Evolutionary conservation across 2,113 vertebrate species (phyloP).

Genomic region (Uria lomvia): DNA sequence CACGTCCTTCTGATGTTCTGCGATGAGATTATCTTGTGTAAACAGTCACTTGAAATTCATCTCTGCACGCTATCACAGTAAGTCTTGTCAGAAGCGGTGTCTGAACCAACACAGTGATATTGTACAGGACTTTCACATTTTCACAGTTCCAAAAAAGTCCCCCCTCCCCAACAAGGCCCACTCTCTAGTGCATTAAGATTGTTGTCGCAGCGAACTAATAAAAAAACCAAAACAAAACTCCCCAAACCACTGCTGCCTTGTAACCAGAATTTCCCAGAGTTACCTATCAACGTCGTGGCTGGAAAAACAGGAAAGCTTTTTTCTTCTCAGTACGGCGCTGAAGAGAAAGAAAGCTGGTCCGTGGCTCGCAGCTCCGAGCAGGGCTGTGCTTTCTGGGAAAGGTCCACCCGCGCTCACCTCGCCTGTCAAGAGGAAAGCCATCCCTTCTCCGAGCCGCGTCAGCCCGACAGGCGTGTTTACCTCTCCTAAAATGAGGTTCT

Average conservation of each 20-base stretch:
- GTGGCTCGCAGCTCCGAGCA: not conserved
- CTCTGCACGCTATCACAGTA: not conserved
- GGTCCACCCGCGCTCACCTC: rapidly evolving
- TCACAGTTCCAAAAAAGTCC: not conserved
- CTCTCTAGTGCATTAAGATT: not conserved
- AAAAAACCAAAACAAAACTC: not conserved
- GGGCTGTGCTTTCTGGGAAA: not conserved
- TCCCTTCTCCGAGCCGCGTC: not conserved
- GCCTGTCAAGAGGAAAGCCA: not conserved
- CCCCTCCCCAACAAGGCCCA: not conserved
- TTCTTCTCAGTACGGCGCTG: not conserved
- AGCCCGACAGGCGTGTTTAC: rapidly evolving
- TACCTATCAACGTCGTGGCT: not conserved
- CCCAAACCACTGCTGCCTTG: not conserved
- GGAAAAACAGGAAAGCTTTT: not conserved
- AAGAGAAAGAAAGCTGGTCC: not conserved
- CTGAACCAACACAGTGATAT: not conserved
- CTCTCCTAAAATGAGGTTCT: not conserved
- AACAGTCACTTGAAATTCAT: conserved; percentile 8
- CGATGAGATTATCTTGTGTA: not conserved
- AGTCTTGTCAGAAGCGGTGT: not conserved
- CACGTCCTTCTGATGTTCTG: not conserved
- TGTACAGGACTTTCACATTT: conserved; percentile 15
- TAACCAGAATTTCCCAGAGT: not conserved
- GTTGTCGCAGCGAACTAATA: not conserved